Base-by-base conservation (phyloP, 2,888 invertebrate species). In the Linnaemya tessellans region DNA sequence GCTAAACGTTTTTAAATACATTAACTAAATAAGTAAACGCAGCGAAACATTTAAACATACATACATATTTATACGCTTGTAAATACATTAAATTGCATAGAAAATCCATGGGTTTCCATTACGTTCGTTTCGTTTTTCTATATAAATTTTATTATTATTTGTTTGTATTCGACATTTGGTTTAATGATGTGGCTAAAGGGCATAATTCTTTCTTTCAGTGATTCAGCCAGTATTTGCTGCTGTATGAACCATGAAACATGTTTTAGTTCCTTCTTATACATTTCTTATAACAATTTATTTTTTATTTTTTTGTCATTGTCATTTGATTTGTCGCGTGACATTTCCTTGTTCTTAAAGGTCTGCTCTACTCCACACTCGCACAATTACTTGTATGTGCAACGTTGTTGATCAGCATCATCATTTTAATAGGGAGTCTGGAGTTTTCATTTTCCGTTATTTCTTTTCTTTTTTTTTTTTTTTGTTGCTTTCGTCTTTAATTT, bases 141-240 rank as follows among this genome's bases (percentile, higher is more conserved):
- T 65, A 58, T 80, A 62, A 62, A 77, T 77, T 75, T 82, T 73
- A 78, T 83, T 82, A 65, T 71, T 78, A 82, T 82, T 89, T 90
- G 89, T 89, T 91, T 90, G 90, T 88, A 89, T 89, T 90, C 90
- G 91, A 91, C 91, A 90, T 85, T 85, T 80, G 85, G 90, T 91
- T 91, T 91, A 90, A 91, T 91, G 90, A 91, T 90, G 91, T 91
- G 87, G 86, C 88, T 86, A 86, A 84, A 86, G 87, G 87, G 81
- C 78, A 80, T 84, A 83, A 75, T 80, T 86, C 84, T 65, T 81
- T 73, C 30, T 58, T 65, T 71, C 77, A 77, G 56, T 75, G 68
- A 70, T 58, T 74, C 68, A 81, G 75, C 64, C 70, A 78, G 77
- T 51, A 60, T 67, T 80, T 80, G 60, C 51, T 67, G 60, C 25